These are phyloP conservation scores for Harlomillsia oculata DNA, from an alignment of 1,140 invertebrate species.

Conservation along the genomic window DNA sequence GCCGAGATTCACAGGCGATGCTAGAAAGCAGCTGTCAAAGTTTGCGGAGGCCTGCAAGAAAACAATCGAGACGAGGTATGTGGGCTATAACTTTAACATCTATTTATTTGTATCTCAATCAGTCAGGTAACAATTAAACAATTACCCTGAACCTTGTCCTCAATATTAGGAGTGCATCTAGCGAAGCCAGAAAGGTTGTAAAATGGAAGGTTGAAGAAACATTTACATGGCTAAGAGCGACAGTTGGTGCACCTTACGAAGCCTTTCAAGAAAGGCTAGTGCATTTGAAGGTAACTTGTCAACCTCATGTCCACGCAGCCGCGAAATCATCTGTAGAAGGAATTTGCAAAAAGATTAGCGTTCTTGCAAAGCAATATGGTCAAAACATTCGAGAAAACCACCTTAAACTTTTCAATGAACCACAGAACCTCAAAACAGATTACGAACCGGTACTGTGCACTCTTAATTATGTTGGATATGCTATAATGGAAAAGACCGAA, in stretches of 20 bases:
- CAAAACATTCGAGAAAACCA: conserved; percentile 83
- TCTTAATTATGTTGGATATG: background rate
- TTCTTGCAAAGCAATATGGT: conserved; percentile 81
- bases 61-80: conserved; percentile 78
- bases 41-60: conserved; percentile 95
- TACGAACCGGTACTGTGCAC: conserved; percentile 43
- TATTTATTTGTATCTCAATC: too few relatives aligned
- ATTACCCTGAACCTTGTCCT: conserved; percentile 21
- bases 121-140: background rate
- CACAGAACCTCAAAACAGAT: conserved; percentile 20
- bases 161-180: conserved; percentile 61
- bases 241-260: conserved; percentile 90
- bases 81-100: too few relatives aligned
- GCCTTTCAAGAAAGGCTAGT: conserved; percentile 76
- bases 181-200: conserved; percentile 89
- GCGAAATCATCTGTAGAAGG: conserved; percentile 89
- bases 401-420: conserved; percentile 63
- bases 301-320: conserved; percentile 28
- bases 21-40: conserved; percentile 85
- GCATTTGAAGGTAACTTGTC: conserved; percentile 52
- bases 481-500: background rate
- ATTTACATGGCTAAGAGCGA: conserved; percentile 86
- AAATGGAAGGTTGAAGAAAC: conserved; percentile 98
- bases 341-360: conserved; percentile 89
- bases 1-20: conserved; percentile 90